Base-by-base conservation (phyloP, 2,113 vertebrate genomes). In the Cygnus atratus region DNA sequence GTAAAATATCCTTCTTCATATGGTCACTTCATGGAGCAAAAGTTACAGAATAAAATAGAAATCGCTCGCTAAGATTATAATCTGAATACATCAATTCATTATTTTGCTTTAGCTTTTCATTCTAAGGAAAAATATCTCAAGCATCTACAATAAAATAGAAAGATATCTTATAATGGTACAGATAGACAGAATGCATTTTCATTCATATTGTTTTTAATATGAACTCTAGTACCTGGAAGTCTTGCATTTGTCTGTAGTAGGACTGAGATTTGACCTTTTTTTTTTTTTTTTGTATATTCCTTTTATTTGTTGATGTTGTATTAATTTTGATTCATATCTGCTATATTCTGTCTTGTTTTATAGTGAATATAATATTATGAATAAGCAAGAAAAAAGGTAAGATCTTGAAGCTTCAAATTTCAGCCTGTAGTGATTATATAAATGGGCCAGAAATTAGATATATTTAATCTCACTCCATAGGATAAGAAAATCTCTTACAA, bases 401-500 rank as follows among this genome's bases (percentile, higher is more conserved):
- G 43, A 5, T 4, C 54, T 63, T 71, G 15, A 85, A 75, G 31
- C 52, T 67, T 84, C 18, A 61, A 48, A 52, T 93, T 94, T 90
- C 68, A 90, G 59, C 18, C 15, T 86, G 31, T 57, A 58, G 44
- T 55, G 33, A 57, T 87, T 93, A 71, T 29, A 37, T 55, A 86
- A 80, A 71, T 15, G 52, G 35, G 67, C 6, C 44, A 37, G 43
- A 90, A 52, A 25, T n/a, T 85, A 88, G 61, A 93, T 90, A 58
- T 68, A 2, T 92, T 94, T 87, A 26, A 84, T 71, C 46, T 39
- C 72, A 35, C 77, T 54, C 26, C 31, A 68, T 2, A 41, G 70
- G 65, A 37, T 88, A 88, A 81, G 79, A 94, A 86, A 95, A 92
- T 92, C 25, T 81, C 68, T 73, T 52, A 63, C 5, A 15, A 54